phyloP scores from a whole-genome alignment of 2,888 invertebrate genomes.

The Dysmachus trigonus region DNA sequence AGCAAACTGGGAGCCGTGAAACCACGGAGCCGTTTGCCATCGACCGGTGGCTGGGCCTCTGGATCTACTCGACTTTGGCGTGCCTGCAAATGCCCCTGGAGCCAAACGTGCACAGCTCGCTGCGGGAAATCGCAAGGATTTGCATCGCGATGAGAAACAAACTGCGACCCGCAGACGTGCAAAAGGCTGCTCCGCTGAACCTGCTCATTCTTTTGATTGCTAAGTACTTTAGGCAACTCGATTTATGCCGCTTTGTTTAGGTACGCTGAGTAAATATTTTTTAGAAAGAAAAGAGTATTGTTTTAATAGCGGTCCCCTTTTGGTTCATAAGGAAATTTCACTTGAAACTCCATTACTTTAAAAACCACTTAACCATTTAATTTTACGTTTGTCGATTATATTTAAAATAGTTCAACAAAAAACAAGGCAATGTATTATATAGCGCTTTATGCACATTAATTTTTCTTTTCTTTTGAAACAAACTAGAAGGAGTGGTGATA shows the following conservation, averaged over 20 bases:
- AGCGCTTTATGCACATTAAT: no score
- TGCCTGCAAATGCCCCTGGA: conserved; percentile 62
- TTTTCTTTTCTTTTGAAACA: no score
- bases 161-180: conserved; percentile 53
- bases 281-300: background rate
- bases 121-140: conserved; percentile 60
- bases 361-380: no score
- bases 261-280: background rate
- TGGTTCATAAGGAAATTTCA: background rate
- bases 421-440: no score
- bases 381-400: no score
- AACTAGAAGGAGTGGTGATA: no score
- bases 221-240: conserved; percentile 60
- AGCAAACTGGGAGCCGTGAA: conserved; percentile 44
- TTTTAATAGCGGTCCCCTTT: background rate
- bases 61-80: conserved; percentile 61
- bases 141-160: conserved; percentile 58
- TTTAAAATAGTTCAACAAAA: no score
- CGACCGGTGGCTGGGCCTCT: conserved; percentile 60
- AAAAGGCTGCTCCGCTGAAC: conserved; percentile 60
- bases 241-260: conserved; percentile 59
- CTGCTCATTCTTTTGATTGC: conserved; percentile 61
- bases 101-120: conserved; percentile 59
- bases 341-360: no score
- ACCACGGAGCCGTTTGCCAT: conserved; percentile 53